These are phyloP conservation scores for Lordiphosa fenestrarum DNA, from an alignment of 2,888 invertebrate species.

Conservation along the genomic window DNA sequence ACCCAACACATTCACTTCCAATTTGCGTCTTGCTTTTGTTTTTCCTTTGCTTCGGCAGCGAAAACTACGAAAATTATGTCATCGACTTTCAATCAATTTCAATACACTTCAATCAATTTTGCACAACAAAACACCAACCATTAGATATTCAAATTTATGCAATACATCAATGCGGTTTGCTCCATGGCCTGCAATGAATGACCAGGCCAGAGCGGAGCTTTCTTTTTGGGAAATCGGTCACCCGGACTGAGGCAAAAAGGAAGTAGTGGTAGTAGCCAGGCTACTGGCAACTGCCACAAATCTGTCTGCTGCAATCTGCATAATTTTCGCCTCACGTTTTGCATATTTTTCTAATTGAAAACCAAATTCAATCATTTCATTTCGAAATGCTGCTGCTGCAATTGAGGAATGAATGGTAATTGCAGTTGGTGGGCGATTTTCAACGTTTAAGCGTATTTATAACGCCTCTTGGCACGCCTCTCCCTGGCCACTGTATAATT, in stretches of 20 bases:
- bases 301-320: constrained; percentile 33
- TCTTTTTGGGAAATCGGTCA: constrained; percentile 41
- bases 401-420: constrained; percentile 27
- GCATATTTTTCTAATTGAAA: constrained; percentile 43
- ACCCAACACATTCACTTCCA: constrained; percentile 38
- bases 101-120: constrained; percentile 59
- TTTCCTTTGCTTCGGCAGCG: background rate
- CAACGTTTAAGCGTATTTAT: constrained; percentile 35
- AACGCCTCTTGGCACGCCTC: constrained; percentile 37
- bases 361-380: constrained; percentile 40
- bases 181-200: constrained; percentile 6
- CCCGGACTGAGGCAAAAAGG: constrained; percentile 16
- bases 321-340: constrained; percentile 47
- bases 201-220: constrained; percentile 17
- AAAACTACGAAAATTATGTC: constrained; percentile 47
- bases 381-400: constrained; percentile 26
- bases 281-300: background rate
- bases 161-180: constrained; percentile 19
- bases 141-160: constrained; percentile 62
- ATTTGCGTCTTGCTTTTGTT: constrained; percentile 30
- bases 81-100: constrained; percentile 53
- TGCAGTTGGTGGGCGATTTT: constrained; percentile 25
- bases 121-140: constrained; percentile 46
- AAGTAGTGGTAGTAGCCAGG: constrained; percentile 19
- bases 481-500: constrained; percentile 4